Conservation (phyloP, 92 coral and sea anemone genomes). For the Phenganax marumi region DNA sequence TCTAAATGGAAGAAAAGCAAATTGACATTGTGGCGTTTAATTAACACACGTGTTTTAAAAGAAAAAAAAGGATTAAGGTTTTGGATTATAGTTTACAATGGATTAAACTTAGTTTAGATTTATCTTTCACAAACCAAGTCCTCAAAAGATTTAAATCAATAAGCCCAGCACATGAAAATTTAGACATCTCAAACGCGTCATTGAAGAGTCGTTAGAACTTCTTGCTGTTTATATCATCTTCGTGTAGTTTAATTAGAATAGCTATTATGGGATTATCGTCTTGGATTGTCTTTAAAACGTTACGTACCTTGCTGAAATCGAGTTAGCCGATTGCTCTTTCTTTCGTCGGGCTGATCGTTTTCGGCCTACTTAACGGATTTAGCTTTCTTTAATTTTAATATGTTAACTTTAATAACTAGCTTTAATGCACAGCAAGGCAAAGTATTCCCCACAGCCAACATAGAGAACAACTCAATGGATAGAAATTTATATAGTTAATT, state of each 20-base stretch:
- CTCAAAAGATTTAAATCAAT: too few relatives aligned
- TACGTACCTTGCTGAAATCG: constrained; percentile 37
- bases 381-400: constrained; percentile 14
- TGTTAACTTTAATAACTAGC: neutral
- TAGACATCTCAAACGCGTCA: too few relatives aligned
- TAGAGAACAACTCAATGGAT: neutral
- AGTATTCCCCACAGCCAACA: neutral
- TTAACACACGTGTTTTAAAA: neutral
- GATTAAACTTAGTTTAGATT: too few relatives aligned
- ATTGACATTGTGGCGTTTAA: neutral
- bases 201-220: too few relatives aligned
- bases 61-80: neutral
- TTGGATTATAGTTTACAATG: neutral
- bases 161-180: too few relatives aligned
- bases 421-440: neutral
- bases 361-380: constrained; percentile 32
- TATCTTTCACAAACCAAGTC: too few relatives aligned
- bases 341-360: constrained; percentile 31
- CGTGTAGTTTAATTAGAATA: neutral
- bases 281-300: neutral
- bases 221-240: too few relatives aligned
- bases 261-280: neutral
- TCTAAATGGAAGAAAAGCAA: constrained; percentile 31
- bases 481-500: neutral
- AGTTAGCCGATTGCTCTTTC: constrained; percentile 23